Evolutionary conservation across 2,888 invertebrate species (phyloP).

Genomic region (Tanypteryx hageni): DNA sequence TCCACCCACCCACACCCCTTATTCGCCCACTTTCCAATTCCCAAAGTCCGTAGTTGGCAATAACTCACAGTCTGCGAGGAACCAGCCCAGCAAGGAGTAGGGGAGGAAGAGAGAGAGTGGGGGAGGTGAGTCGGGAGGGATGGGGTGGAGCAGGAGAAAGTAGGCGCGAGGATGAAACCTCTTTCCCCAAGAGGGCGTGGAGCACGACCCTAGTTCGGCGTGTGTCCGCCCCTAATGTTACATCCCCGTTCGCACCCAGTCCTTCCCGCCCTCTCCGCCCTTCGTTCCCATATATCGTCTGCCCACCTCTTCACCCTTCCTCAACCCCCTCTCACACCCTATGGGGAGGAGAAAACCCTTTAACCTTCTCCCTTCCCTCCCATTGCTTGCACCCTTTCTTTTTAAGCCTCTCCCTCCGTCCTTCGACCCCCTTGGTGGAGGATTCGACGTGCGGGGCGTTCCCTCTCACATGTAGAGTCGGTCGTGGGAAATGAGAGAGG

Average conservation of each 20-base stretch:
- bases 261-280: not conserved
- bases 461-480: not conserved
- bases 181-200: not conserved
- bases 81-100: slow-evolving; percentile 20
- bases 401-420: too few species aligned
- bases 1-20: not conserved
- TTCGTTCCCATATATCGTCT: too few species aligned
- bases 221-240: not conserved
- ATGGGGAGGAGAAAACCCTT: not conserved
- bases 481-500: not conserved
- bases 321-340: not conserved
- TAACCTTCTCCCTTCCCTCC: not conserved
- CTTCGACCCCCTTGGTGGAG: not conserved
- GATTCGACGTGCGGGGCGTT: not conserved
- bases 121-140: not conserved
- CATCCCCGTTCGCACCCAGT: not conserved
- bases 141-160: not conserved
- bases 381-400: not conserved
- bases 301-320: not conserved
- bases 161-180: not conserved
- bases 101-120: not conserved
- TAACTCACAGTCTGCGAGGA: slow-evolving; percentile 50
- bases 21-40: slow-evolving; percentile 56
- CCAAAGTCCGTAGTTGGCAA: slow-evolving; percentile 47
- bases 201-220: not conserved